A percentile compares a stretch with the other conserved stretches of the same genome.
Evolutionary conservation across 2,888 invertebrate genomes (phyloP).

Genomic region (Actias luna): DNA sequence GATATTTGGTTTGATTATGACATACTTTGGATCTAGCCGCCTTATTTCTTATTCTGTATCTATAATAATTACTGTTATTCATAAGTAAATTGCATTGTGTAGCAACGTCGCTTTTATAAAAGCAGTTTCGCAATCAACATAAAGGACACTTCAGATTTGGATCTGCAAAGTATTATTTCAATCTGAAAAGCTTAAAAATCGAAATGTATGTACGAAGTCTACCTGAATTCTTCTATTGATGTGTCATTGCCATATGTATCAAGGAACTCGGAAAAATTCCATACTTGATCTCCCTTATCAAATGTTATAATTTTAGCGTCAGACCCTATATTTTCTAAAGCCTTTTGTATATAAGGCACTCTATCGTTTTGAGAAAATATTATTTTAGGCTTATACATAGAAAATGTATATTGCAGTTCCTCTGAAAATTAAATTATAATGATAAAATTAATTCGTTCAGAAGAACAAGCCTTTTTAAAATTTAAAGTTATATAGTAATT

Average conservation of each 20-base stretch:
- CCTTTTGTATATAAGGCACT: slow-evolving; percentile 35
- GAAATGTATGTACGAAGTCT: slow-evolving; percentile 23
- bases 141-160: too few relatives aligned
- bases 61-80: too few relatives aligned
- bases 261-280: slow-evolving; percentile 40
- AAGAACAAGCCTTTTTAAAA: not conserved
- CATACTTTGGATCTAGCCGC: too few relatives aligned
- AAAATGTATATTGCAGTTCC: slow-evolving; percentile 40
- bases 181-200: not conserved
- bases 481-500: not conserved
- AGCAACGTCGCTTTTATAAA: too few relatives aligned
- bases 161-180: too few relatives aligned
- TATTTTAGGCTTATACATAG: slow-evolving; percentile 39
- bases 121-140: too few relatives aligned
- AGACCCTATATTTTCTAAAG: slow-evolving; percentile 28
- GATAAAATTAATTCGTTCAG: too few relatives aligned
- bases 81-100: too few relatives aligned
- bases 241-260: slow-evolving; percentile 28
- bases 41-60: too few relatives aligned
- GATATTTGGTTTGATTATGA: too few relatives aligned
- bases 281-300: slow-evolving; percentile 33
- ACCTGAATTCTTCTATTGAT: slow-evolving; percentile 41
- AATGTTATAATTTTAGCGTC: slow-evolving; percentile 47
- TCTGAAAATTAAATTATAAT: slow-evolving; percentile 34
- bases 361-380: slow-evolving; percentile 51